Conservation (phyloP, 2,797 vertebrate genomes). For the Uromys caudimaculatus region DNA sequence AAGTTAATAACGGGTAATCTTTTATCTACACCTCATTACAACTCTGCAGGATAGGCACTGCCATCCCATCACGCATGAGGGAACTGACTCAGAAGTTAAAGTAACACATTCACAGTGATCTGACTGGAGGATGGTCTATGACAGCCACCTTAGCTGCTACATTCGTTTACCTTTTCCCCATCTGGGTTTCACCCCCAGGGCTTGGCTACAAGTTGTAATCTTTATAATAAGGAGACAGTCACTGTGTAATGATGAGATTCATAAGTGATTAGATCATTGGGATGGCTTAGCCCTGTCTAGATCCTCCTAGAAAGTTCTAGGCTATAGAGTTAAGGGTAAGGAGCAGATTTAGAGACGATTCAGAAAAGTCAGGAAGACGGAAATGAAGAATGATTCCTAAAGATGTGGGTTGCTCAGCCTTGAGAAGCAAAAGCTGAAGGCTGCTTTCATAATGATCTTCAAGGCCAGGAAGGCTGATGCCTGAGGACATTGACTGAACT, state of each 20-base stretch:
- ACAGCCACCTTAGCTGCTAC: background rate
- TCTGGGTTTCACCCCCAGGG: background rate
- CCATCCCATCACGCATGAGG: background rate
- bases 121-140: background rate
- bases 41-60: background rate
- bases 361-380: constrained; percentile 46
- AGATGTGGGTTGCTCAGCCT: constrained; percentile 52
- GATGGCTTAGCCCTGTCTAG: background rate
- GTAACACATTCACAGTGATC: background rate
- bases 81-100: background rate
- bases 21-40: background rate
- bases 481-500: constrained; percentile 79
- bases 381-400: constrained; percentile 70
- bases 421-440: constrained; percentile 63
- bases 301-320: constrained; percentile 19
- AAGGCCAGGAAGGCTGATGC: constrained; percentile 73
- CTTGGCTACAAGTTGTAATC: background rate
- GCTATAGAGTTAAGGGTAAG: background rate
- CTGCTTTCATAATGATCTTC: constrained; percentile 74
- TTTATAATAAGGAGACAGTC: background rate
- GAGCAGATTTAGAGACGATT: constrained; percentile 38
- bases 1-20: background rate
- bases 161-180: background rate
- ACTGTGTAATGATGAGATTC: background rate
- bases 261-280: background rate